A percentile compares a stretch with the other conserved stretches of the same genome.
Evolutionary conservation across 2,888 invertebrate genomes (phyloP).

Genomic region (Platycnemis pennipes): DNA sequence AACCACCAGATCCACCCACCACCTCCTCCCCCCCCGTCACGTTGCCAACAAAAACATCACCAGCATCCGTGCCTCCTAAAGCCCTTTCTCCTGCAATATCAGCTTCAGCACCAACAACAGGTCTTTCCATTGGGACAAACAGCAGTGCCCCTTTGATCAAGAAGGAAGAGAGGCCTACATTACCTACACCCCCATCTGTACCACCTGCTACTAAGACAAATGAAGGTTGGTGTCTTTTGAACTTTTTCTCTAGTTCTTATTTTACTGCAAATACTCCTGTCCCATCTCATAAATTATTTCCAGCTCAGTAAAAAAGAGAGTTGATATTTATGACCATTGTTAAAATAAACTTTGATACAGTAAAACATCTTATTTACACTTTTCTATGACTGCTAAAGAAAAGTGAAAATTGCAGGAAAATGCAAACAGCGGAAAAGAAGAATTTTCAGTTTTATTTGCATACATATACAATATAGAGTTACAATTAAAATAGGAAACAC

Average conservation of each 20-base stretch:
- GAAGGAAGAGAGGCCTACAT: constrained; percentile 59
- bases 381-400: too few species aligned
- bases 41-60: constrained; percentile 29
- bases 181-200: constrained; percentile 51
- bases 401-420: too few species aligned
- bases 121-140: constrained; percentile 23
- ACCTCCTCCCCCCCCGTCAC: constrained; percentile 37
- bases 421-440: too few species aligned
- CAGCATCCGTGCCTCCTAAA: constrained; percentile 43
- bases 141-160: constrained; percentile 43
- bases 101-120: constrained; percentile 33
- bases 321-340: too few species aligned
- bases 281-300: too few species aligned
- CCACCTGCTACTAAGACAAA: constrained; percentile 40
- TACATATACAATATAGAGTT: too few species aligned
- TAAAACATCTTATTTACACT: too few species aligned
- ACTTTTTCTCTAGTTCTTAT: neutral
- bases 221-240: constrained; percentile 46
- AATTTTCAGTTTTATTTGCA: too few species aligned
- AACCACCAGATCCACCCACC: constrained; percentile 42
- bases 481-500: too few species aligned
- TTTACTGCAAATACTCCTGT: neutral
- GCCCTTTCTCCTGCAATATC: constrained; percentile 45
- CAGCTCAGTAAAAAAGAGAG: too few species aligned
- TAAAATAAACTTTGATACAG: too few species aligned